A percentile compares a stretch with the other conserved stretches of the same genome.
These are phyloP conservation scores for Macrosiphum euphorbiae DNA, from an alignment of 2,888 invertebrate species.

Conservation along the genomic window DNA sequence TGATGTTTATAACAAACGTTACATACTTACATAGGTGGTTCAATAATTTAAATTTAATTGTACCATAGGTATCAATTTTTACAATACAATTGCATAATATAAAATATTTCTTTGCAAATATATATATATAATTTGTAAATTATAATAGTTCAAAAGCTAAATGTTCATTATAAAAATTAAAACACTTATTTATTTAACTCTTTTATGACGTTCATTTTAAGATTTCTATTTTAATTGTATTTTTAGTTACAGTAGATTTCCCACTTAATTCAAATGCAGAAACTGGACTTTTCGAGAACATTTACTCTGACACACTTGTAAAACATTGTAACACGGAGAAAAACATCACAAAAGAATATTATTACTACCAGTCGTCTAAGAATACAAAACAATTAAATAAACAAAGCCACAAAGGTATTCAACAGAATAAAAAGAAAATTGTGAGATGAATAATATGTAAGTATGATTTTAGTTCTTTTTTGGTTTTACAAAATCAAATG, in stretches of 20 bases:
- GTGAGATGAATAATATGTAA: neutral
- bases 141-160: neutral
- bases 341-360: conserved; percentile 44
- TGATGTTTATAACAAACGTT: neutral
- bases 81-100: neutral
- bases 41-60: neutral
- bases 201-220: conserved; percentile 3
- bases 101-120: neutral
- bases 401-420: conserved; percentile 1
- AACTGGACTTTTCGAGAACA: conserved; percentile 85
- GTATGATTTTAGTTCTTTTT: conserved; percentile 16
- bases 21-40: neutral
- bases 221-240: conserved; percentile 54
- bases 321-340: neutral
- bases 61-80: neutral
- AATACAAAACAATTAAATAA: conserved; percentile 47
- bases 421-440: conserved; percentile 28
- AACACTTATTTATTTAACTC: neutral
- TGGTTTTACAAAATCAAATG: neutral
- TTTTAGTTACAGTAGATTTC: conserved; percentile 84
- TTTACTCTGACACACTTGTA: conserved; percentile 17
- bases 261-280: conserved; percentile 80
- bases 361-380: conserved; percentile 2
- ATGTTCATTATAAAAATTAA: neutral
- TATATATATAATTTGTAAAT: neutral